These are phyloP conservation scores for Apotomis betuletana DNA, from an alignment of 2,888 invertebrate species.

Conservation along the genomic window DNA sequence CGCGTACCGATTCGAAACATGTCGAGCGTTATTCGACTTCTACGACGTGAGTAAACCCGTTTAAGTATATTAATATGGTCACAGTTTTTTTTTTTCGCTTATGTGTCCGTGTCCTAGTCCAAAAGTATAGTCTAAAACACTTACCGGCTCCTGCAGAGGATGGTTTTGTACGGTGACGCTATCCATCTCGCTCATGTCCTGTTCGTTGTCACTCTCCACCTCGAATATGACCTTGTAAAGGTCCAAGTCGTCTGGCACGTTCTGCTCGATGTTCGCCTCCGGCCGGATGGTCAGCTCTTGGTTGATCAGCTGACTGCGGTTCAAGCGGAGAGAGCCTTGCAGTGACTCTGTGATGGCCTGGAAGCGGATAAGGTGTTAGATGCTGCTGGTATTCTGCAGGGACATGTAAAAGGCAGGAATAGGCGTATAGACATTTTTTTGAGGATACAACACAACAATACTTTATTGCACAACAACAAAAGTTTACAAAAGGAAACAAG, in stretches of 20 bases:
- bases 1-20: no score
- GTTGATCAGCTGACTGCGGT: constrained; percentile 71
- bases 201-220: constrained; percentile 72
- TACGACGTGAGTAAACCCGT: no score
- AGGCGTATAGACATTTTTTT: no score
- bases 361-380: constrained; percentile 40
- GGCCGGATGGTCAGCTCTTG: constrained; percentile 75
- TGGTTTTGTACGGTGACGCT: constrained; percentile 60
- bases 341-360: constrained; percentile 77
- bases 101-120: no score
- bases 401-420: no score
- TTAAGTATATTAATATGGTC: no score
- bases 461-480: no score
- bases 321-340: constrained; percentile 68
- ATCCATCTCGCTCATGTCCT: constrained; percentile 67
- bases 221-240: constrained; percentile 76
- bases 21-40: no score
- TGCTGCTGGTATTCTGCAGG: background rate
- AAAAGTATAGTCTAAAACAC: constrained; percentile 35
- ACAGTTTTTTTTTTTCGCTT: no score
- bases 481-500: no score
- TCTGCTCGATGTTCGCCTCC: constrained; percentile 76
- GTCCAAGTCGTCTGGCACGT: constrained; percentile 76
- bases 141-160: constrained; percentile 61
- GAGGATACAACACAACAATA: no score